Base-by-base conservation (phyloP, 2,888 invertebrate species). In the Aricia artaxerxes region DNA sequence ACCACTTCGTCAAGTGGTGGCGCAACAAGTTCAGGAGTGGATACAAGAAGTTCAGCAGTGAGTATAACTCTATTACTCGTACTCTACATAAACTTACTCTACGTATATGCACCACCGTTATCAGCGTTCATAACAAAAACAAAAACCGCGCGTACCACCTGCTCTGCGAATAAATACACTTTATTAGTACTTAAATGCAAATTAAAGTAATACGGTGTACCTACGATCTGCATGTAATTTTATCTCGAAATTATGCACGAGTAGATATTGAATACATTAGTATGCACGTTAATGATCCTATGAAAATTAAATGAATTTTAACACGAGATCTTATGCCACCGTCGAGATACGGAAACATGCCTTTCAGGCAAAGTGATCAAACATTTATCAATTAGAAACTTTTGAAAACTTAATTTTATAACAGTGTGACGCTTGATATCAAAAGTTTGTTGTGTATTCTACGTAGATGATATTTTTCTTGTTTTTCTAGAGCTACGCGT, bases 1-100 rank as follows among this genome's bases (percentile, higher is more conserved):
- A 96, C 94, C 96, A 96, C 95, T 95, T 96, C 90, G 96, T 96
- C 92, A 96, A 96, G 95, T 96, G 96, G 96, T 96, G 96, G 96
- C 96, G 96, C 95, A 96, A 96, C 92, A 96, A 96, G 95, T 96
- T 96, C 94, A 95, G 96, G 92, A 96, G 96, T 95, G 96, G 96
- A 94, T 96, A 96, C 92, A 96, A 96, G 94, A 96, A 96, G 91
- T 96, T 96, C 91, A 96, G 96, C 95, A 95, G 96, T 96, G 95
- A 95, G 94, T 92, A 83, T 73, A 75, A 38, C 69, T 35, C 64
- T 38, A 73, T 6, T 40, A 11, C n/a, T 40, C 11, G 1, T 6
- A 73, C 38, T 40, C 35, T n/a, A 40, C 73, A n/a, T 73, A 9
- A 31, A 49, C 9, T 13, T 57, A 57, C 53, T 57, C 57, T 16